These are phyloP conservation scores for Lepidostoma basale DNA, from an alignment of 1,140 invertebrate genomes.

Conservation along the genomic window DNA sequence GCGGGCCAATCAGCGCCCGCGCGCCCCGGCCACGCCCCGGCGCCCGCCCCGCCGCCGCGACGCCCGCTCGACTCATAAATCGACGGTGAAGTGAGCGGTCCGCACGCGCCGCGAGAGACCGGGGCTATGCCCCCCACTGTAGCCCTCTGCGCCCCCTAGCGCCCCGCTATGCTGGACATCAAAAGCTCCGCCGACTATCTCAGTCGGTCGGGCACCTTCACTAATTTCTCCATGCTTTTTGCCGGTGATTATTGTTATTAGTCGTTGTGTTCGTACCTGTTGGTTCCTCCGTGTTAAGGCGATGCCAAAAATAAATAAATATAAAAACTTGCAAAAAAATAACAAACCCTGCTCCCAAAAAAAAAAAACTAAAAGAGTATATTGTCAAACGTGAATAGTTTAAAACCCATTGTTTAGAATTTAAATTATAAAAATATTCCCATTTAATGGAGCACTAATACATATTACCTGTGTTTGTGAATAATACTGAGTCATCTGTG, in stretches of 20 bases:
- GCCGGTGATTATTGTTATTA: slow-evolving; percentile 59
- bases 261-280: not conserved
- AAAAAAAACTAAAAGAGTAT: no score
- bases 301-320: no score
- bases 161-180: slow-evolving; percentile 68
- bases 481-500: no score
- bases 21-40: slow-evolving; percentile 48
- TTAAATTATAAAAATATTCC: no score
- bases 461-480: no score
- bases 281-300: no score
- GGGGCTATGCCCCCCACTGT: slow-evolving; percentile 30
- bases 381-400: no score
- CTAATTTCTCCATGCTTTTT: slow-evolving; percentile 76
- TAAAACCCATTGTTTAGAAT: no score
- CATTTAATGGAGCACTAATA: no score
- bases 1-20: slow-evolving; percentile 37
- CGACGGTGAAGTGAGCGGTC: slow-evolving; percentile 6
- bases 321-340: no score
- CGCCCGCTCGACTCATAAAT: slow-evolving; percentile 11
- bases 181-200: slow-evolving; percentile 73
- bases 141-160: slow-evolving; percentile 35
- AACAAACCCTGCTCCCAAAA: no score
- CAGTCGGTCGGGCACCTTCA: slow-evolving; percentile 72
- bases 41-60: slow-evolving; percentile 34
- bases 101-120: slow-evolving; percentile 8